phyloP scores from a whole-genome alignment of 1,140 invertebrate species.

The Drosophila bocqueti region DNA sequence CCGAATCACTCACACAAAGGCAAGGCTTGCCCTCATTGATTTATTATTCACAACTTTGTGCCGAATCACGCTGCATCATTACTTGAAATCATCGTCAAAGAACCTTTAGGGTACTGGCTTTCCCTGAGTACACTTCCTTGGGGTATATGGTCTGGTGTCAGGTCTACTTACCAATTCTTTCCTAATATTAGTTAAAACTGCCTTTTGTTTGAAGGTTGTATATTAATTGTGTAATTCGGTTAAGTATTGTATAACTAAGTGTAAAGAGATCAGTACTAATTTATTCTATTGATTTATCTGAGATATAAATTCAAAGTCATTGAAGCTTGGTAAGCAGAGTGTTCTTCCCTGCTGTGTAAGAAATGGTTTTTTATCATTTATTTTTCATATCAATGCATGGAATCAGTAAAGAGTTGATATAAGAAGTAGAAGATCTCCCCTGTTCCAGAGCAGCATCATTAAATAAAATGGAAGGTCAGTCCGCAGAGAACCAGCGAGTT shows the following conservation, averaged over 20 bases:
- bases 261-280: neutral
- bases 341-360: neutral
- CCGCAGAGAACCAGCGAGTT: conserved; percentile 16
- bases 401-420: conserved; percentile 48
- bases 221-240: neutral
- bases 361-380: neutral
- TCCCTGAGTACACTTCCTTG: conserved; percentile 24
- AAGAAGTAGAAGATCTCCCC: conserved; percentile 36
- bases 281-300: neutral
- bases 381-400: conserved; percentile 65
- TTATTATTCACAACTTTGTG: conserved; percentile 62
- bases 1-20: conserved; percentile 69
- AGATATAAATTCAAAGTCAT: neutral
- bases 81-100: conserved; percentile 70
- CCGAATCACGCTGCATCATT: conserved; percentile 72
- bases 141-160: neutral
- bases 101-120: conserved; percentile 40
- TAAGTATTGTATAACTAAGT: neutral
- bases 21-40: conserved; percentile 51
- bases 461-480: conserved; percentile 41
- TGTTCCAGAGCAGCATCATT: conserved; percentile 64
- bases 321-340: neutral
- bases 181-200: neutral
- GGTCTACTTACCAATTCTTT: neutral
- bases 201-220: neutral